A percentile compares a stretch with the other conserved stretches of the same genome.
These are phyloP conservation scores for Ennomos quercinarius DNA, from an alignment of 2,888 invertebrate species.

Conservation along the genomic window DNA sequence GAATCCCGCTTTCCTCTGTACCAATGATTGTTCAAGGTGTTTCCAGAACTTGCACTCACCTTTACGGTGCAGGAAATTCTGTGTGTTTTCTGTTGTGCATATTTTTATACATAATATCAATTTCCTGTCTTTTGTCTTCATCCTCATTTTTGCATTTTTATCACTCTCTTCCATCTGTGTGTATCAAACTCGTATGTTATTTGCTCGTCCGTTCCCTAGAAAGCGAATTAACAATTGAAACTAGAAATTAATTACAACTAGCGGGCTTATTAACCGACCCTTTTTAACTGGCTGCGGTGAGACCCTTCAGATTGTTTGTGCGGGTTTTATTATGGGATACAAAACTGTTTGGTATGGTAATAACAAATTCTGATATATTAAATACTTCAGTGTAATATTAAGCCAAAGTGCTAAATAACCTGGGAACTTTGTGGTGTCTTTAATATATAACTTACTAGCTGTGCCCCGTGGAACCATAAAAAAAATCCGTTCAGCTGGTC, in stretches of 20 bases:
- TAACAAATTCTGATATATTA: conserved; percentile 2
- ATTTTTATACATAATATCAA: too few species aligned
- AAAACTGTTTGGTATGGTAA: conserved; percentile 26
- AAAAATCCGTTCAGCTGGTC: too few species aligned
- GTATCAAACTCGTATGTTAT: conserved; percentile 36
- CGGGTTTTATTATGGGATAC: conserved; percentile 32
- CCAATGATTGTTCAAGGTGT: too few species aligned
- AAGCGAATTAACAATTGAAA: conserved; percentile 74
- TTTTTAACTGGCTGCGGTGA: conserved; percentile 50
- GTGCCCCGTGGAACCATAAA: too few species aligned
- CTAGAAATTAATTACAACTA: conserved; percentile 76
- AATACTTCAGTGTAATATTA: background rate
- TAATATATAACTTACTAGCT: too few species aligned
- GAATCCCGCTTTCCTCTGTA: too few species aligned
- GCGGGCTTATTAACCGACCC: conserved; percentile 66
- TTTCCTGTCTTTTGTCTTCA: background rate
- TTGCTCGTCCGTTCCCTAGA: conserved; percentile 50
- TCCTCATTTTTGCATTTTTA: background rate
- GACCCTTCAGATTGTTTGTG: conserved; percentile 42
- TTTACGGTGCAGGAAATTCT: too few species aligned
- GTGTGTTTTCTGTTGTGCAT: too few species aligned
- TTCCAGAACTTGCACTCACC: too few species aligned
- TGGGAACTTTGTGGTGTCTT: too few species aligned
- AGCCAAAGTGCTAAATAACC: too few species aligned
- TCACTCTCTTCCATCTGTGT: conserved; percentile 1